Evolutionary conservation across 2,797 vertebrate genomes (phyloP), one percentile per base, ranked within the genome.

Genomic region (Adelosebastes latens): DNA sequence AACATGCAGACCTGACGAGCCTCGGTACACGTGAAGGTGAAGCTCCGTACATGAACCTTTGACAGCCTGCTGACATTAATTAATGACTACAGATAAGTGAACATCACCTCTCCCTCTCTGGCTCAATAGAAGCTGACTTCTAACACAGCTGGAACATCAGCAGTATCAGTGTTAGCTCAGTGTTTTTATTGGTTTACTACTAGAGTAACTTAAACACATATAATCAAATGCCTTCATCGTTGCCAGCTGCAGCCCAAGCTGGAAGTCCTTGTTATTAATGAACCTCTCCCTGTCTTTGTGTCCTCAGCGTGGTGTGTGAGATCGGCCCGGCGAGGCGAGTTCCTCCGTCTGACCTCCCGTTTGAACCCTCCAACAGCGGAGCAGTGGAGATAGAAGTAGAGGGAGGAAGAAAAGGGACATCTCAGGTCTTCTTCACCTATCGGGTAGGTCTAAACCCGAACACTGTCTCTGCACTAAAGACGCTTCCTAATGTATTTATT

Each of bases 221-320:
- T 39, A 39, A 39, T 13, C 36, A 39, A 39, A 39, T 39, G 2
- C 12, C 0, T 13, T 39, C 39, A 42, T 14, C 14, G 2, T 16
- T 42, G 39, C 8, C 32, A 10, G 32, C 39, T 42, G 39, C 39
- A 14, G 14, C 39, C 14, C 39, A 16, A 42, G 39, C 39, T 46
- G 42, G 6, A 7, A 46, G 42, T 46, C 42, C 36, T 63, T 25
- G 3, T 64, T 42, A 9, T 20, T 10, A 24, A 24, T 22, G 3
- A 25, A 25, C 31, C 3, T 80, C 25, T 72, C 27, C 58, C 7
- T 29, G 58, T 61, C 20, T 70, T 2, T 34, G 9, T 27, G 12
- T 81, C 77, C 25, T 12, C 91, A 99, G 98, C 62, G 96, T 99
- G 59, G 97, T 99, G 60, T 99, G 98, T 86, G 88, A 96, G 76